Conservation (phyloP, 2,888 invertebrate genomes). For the Tenthredo amoena region DNA sequence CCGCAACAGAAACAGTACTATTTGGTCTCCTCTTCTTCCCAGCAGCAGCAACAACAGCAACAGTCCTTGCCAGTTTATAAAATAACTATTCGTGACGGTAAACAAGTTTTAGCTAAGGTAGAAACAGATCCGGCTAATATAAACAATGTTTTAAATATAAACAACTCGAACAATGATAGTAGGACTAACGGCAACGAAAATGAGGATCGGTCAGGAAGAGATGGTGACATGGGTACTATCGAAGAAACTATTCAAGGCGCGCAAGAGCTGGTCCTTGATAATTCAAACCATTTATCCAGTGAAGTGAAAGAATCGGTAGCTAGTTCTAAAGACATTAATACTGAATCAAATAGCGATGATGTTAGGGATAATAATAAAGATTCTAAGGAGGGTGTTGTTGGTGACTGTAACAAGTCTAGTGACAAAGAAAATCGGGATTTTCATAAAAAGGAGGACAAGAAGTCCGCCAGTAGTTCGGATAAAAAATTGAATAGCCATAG, state of each 20-base stretch:
- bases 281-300: constrained; percentile 62
- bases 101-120: constrained; percentile 84
- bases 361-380: constrained; percentile 63
- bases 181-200: constrained; percentile 67
- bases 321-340: constrained; percentile 68
- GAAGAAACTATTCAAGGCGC: constrained; percentile 59
- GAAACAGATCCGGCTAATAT: constrained; percentile 74
- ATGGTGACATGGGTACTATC: constrained; percentile 66
- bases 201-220: constrained; percentile 61
- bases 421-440: constrained; percentile 78
- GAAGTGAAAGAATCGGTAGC: constrained; percentile 67
- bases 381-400: constrained; percentile 69
- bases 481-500: constrained; percentile 75
- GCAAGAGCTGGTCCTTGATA: constrained; percentile 59
- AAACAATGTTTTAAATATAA: constrained; percentile 67
- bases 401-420: constrained; percentile 80
- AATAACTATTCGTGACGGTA: constrained; percentile 86
- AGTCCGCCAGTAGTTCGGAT: constrained; percentile 66
- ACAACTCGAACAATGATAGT: constrained; percentile 62
- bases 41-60: constrained; percentile 55
- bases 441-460: constrained; percentile 78
- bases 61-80: constrained; percentile 79
- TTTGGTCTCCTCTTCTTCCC: constrained; percentile 27
- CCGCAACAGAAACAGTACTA: constrained; percentile 42
- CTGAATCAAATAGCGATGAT: constrained; percentile 58